Percentiles rank a stretch among this genome's conserved stretches.
phyloP scores from a whole-genome alignment of 2,113 vertebrate species.

The Acanthochromis polyacanthus region DNA sequence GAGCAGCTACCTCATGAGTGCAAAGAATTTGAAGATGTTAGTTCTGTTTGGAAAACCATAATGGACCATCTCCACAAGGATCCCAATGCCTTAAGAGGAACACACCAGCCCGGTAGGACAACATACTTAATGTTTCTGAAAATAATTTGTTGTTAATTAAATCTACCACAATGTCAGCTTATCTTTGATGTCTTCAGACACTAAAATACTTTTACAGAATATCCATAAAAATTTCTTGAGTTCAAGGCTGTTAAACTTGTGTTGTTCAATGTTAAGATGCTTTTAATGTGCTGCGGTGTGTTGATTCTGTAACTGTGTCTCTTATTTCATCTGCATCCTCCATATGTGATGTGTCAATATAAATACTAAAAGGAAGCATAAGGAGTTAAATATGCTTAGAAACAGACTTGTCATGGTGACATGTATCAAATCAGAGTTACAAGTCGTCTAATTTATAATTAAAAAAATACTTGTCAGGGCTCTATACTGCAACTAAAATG shows the following conservation, averaged over 20 bases:
- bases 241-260: too few relatives aligned
- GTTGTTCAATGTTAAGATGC: too few relatives aligned
- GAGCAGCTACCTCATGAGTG: constrained; percentile 89
- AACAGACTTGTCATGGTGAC: neutral
- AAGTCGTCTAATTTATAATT: neutral
- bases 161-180: neutral
- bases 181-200: neutral
- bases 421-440: neutral
- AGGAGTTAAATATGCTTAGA: neutral
- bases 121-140: neutral
- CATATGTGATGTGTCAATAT: neutral
- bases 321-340: neutral
- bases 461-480: neutral
- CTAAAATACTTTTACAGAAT: neutral
- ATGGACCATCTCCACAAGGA: constrained; percentile 85
- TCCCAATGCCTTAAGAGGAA: constrained; percentile 87
- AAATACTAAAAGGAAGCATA: too few relatives aligned
- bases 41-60: constrained; percentile 87
- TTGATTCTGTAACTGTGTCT: neutral
- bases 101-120: constrained; percentile 87
- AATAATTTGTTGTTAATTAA: neutral
- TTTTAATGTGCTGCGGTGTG: too few relatives aligned
- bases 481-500: too few relatives aligned
- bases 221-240: too few relatives aligned
- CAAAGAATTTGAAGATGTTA: constrained; percentile 86